These are phyloP conservation scores for Sander vitreus DNA, from an alignment of 2,113 vertebrate genomes.

Conservation along the genomic window DNA sequence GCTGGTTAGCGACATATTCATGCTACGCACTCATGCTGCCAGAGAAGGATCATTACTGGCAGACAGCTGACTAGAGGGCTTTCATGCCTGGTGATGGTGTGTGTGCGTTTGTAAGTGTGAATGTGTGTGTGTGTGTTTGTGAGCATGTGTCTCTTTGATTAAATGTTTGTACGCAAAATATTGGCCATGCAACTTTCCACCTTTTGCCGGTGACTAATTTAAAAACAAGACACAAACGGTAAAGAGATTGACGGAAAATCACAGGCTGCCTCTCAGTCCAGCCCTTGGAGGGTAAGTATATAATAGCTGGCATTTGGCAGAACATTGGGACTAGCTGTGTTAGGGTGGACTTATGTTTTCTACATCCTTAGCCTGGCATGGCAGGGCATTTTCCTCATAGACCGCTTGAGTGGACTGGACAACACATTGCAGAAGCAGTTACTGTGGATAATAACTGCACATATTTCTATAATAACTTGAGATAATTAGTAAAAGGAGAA, in stretches of 20 bases:
- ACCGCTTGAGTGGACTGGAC: slow-evolving; percentile 48
- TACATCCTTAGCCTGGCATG: slow-evolving; percentile 63
- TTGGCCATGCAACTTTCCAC: slow-evolving; percentile 32
- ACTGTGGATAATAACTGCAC: slow-evolving; percentile 54
- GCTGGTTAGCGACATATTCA: slow-evolving; percentile 81
- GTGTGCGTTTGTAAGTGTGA: neutral
- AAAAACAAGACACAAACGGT: slow-evolving; percentile 49
- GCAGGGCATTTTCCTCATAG: slow-evolving; percentile 63
- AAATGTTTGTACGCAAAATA: slow-evolving; percentile 43
- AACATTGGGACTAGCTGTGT: slow-evolving; percentile 67
- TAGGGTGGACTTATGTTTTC: slow-evolving; percentile 71
- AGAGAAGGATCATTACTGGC: slow-evolving; percentile 77
- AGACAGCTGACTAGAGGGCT: slow-evolving; percentile 68
- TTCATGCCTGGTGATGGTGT: slow-evolving; percentile 55
- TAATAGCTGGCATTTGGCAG: slow-evolving; percentile 76
- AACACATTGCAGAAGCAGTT: slow-evolving; percentile 50
- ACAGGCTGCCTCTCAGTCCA: slow-evolving; percentile 47
- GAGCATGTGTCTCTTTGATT: slow-evolving; percentile 45
- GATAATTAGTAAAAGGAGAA: slow-evolving; percentile 50
- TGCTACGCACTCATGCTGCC: slow-evolving; percentile 67
- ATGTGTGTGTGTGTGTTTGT: slow-evolving; percentile 19
- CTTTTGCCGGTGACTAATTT: slow-evolving; percentile 58
- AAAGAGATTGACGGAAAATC: slow-evolving; percentile 48
- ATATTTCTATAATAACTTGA: slow-evolving; percentile 60
- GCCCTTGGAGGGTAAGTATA: slow-evolving; percentile 63